A percentile compares a stretch with the other conserved stretches of the same genome.
These are phyloP conservation scores for Lichenostomus cassidix DNA, from an alignment of 2,113 vertebrate genomes.

Conservation along the genomic window DNA sequence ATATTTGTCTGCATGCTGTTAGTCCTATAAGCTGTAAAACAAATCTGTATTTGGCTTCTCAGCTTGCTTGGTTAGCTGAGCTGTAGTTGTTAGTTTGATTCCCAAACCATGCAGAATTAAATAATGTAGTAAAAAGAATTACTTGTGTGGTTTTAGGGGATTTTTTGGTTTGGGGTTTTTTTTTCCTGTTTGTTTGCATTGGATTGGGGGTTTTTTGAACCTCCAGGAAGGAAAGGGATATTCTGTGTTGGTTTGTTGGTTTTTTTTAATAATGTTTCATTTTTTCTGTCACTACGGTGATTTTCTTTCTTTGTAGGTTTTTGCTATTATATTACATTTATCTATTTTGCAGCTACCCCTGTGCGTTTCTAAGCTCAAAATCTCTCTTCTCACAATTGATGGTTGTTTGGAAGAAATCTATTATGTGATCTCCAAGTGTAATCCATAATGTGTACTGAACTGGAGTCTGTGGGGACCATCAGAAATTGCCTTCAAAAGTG, in stretches of 20 bases:
- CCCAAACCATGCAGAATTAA: not conserved
- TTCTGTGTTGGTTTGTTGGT: not conserved
- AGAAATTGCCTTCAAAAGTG: not conserved
- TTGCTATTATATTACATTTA: not conserved
- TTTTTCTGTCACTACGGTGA: not conserved
- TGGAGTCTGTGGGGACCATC: not conserved
- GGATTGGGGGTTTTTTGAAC: not conserved
- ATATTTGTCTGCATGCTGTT: not conserved
- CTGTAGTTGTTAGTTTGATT: not conserved
- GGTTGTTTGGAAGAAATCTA: not conserved
- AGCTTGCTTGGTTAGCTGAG: not conserved
- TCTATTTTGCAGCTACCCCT: not conserved
- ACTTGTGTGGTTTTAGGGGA: rapidly evolving
- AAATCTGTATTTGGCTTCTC: not conserved
- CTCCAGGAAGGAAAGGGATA: not conserved
- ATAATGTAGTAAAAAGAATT: not conserved
- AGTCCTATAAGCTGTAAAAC: not conserved
- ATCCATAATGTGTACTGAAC: not conserved
- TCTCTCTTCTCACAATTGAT: not conserved
- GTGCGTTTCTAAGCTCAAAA: not conserved
- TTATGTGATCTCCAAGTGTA: not conserved
- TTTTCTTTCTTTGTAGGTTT: not conserved
- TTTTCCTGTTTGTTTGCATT: not conserved
- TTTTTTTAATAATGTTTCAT: not conserved
- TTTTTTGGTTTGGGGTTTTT: not conserved